Conservation (phyloP, 2,797 vertebrate genomes). For the Hipposideros larvatus region DNA sequence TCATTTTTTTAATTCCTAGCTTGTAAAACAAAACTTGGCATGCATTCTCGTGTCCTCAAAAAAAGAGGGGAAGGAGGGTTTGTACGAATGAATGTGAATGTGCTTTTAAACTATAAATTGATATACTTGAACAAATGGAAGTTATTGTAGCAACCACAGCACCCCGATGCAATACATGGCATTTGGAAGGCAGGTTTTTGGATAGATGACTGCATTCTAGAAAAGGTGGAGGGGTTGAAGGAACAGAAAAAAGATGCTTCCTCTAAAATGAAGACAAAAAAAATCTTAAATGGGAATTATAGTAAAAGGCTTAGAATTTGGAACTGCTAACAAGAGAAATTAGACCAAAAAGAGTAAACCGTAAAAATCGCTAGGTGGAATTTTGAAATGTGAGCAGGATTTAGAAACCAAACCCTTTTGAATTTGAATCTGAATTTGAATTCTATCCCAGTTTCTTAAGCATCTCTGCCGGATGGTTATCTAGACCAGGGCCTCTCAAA, state of each 20-base stretch:
- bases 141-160: not conserved
- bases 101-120: not conserved
- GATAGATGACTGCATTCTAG: not conserved
- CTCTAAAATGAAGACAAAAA: not conserved
- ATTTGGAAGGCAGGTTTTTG: not conserved
- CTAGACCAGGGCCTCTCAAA: not conserved
- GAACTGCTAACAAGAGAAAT: not conserved
- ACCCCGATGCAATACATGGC: not conserved
- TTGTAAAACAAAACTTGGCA: constrained; percentile 58
- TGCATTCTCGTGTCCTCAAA: not conserved
- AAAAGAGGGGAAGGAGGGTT: not conserved
- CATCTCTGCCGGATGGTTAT: not conserved
- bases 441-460: not conserved
- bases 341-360: not conserved
- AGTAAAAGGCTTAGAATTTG: not conserved
- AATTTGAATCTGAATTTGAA: not conserved
- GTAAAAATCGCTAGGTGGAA: not conserved
- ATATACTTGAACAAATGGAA: no score
- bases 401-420: not conserved
- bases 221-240: not conserved
- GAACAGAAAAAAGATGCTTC: not conserved
- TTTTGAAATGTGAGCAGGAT: not conserved
- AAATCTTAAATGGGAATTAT: not conserved
- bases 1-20: constrained; percentile 37
- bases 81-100: not conserved